phyloP scores from a whole-genome alignment of 1,140 invertebrate genomes.

The Drosophila arizonae region DNA sequence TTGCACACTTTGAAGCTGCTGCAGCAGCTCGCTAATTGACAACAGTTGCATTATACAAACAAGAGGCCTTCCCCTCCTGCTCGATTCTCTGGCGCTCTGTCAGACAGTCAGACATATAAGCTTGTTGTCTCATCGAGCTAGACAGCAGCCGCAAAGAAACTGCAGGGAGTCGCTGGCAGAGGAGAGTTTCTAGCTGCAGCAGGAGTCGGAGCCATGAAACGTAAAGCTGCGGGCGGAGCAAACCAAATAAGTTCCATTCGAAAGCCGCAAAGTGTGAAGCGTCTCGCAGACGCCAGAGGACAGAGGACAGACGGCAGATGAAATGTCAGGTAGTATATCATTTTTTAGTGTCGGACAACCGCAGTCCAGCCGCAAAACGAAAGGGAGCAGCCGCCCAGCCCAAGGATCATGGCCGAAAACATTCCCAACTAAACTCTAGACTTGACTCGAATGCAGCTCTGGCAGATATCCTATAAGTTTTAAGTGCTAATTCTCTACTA shows the following conservation, averaged over 20 bases:
- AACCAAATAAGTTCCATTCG: conserved; percentile 56
- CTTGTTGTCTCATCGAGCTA: conserved; percentile 1
- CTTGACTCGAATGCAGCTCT: too few relatives aligned
- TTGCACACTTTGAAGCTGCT: background rate
- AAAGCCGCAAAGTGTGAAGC: conserved; percentile 59
- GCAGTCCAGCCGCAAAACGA: conserved; percentile 57
- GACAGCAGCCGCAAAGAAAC: conserved; percentile 15
- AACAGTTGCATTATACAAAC: conserved; percentile 2
- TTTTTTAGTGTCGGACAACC: conserved; percentile 71
- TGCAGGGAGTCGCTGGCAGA: background rate
- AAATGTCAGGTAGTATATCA: conserved; percentile 66
- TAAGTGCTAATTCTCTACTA: too few relatives aligned
- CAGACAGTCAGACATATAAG: conserved; percentile 6
- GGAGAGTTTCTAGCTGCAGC: background rate
- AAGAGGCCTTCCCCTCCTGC: background rate
- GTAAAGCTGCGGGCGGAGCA: conserved; percentile 1
- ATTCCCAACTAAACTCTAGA: background rate
- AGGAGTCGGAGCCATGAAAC: too few relatives aligned
- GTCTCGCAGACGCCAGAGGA: conserved; percentile 26
- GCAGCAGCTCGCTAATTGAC: conserved; percentile 30
- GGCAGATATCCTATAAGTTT: background rate
- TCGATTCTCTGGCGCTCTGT: background rate
- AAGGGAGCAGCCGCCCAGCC: conserved; percentile 33
- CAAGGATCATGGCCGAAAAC: conserved; percentile 12
- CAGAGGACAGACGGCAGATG: conserved; percentile 7